Conservation (phyloP, 2,113 vertebrate species). For the Telmatochromis bifrenatus region DNA sequence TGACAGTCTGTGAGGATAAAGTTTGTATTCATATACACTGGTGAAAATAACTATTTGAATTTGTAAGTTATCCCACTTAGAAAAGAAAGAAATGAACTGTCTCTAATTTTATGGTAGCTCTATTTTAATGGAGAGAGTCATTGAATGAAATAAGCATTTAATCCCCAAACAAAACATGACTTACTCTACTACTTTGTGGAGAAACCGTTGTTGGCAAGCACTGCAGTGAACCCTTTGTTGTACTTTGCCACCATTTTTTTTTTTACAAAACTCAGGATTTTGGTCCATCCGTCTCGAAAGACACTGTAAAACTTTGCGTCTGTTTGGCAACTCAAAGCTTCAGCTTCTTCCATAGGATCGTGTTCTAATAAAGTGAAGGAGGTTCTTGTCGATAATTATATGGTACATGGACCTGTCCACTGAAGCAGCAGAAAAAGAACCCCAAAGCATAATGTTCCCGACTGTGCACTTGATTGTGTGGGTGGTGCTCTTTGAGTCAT, state of each 20-base stretch:
- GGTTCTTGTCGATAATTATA: neutral
- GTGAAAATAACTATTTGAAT: neutral
- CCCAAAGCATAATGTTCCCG: neutral
- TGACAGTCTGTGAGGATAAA: neutral
- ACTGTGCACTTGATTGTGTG: rapidly evolving
- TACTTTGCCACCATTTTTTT: neutral
- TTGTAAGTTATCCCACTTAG: rapidly evolving
- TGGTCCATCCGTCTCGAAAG: rapidly evolving
- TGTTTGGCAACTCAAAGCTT: neutral
- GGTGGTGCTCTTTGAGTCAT: neutral
- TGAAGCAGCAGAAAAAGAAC: neutral
- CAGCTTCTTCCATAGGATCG: neutral
- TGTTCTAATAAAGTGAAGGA: neutral
- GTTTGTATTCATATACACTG: neutral
- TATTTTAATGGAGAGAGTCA: neutral
- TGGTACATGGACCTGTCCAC: neutral
- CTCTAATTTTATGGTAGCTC: neutral
- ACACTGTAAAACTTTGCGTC: neutral
- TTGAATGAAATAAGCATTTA: neutral
- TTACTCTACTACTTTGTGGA: neutral
- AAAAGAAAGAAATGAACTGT: neutral
- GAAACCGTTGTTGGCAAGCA: neutral
- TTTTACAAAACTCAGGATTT: neutral
- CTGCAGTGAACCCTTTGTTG: neutral
- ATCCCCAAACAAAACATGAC: neutral